phyloP scores from a whole-genome alignment of 2,888 invertebrate genomes.

The Ormyrus nitidulus region DNA sequence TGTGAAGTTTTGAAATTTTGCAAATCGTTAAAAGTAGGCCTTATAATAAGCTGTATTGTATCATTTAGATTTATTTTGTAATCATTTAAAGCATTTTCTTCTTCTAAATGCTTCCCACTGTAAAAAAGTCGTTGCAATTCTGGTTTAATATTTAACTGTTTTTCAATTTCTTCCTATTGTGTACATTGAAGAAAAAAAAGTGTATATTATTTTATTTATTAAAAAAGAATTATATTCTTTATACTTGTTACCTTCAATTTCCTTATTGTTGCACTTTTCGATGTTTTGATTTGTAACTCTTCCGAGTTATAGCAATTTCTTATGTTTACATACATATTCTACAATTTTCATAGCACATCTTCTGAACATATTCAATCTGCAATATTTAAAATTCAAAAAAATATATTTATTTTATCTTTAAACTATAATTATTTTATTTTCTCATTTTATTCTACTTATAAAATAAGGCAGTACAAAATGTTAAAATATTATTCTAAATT shows the following conservation, averaged over 20 bases:
- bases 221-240: neutral
- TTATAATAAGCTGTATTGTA: constrained; percentile 83
- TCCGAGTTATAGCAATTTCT: constrained; percentile 4
- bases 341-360: neutral
- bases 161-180: constrained; percentile 73
- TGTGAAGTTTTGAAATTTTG: constrained; percentile 16
- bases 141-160: constrained; percentile 78
- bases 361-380: neutral
- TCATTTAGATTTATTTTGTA: constrained; percentile 86
- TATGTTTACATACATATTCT: constrained; percentile 35
- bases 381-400: too few relatives aligned
- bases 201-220: neutral
- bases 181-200: constrained; percentile 7
- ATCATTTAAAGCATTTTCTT: constrained; percentile 85
- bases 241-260: constrained; percentile 36
- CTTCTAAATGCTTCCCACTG: constrained; percentile 85
- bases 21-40: constrained; percentile 63
- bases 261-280: constrained; percentile 23
- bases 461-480: too few relatives aligned
- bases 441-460: too few relatives aligned
- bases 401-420: too few relatives aligned
- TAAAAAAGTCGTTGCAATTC: constrained; percentile 81
- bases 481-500: too few relatives aligned
- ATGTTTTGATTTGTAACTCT: constrained; percentile 25
- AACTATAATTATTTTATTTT: too few relatives aligned